phyloP scores from a whole-genome alignment of 2,797 vertebrate species.

The Hephaestus fuliginosus region DNA sequence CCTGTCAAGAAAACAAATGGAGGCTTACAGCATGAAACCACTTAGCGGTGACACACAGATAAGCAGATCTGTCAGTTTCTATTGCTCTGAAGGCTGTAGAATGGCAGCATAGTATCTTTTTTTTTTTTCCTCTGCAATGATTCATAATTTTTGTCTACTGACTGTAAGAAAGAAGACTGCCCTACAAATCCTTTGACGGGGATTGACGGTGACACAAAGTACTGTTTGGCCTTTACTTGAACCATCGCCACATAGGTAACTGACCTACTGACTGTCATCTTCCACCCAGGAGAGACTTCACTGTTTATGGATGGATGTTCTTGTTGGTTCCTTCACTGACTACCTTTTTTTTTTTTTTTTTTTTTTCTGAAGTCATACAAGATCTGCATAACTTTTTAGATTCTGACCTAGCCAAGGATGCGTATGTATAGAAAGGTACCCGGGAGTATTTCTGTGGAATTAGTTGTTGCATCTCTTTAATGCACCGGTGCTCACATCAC shows the following conservation, averaged over 20 bases:
- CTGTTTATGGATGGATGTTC: slow-evolving; percentile 7
- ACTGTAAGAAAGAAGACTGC: slow-evolving; percentile 17
- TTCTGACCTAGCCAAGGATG: not conserved
- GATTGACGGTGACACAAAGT: slow-evolving; percentile 12
- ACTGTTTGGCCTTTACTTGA: slow-evolving; percentile 33
- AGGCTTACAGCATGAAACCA: slow-evolving; percentile 55
- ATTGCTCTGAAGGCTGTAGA: slow-evolving; percentile 31
- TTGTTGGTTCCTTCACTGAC: not conserved
- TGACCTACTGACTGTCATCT: slow-evolving; percentile 32
- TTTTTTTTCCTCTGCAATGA: not conserved
- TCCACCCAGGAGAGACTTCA: slow-evolving; percentile 19
- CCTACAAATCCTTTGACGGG: slow-evolving; percentile 22
- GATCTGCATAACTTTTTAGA: not conserved
- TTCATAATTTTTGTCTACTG: slow-evolving; percentile 3
- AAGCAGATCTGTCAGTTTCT: slow-evolving; percentile 55
- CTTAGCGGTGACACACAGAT: slow-evolving; percentile 47
- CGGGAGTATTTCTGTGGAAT: slow-evolving; percentile 1
- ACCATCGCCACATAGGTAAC: slow-evolving; percentile 16
- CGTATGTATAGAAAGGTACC: not conserved
- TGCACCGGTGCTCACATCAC: not conserved
- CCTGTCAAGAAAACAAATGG: slow-evolving; percentile 57
- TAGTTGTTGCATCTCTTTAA: not conserved
- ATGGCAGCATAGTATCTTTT: slow-evolving; percentile 8
- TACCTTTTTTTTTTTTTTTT: not conserved
- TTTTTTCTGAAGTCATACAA: not conserved